These are phyloP conservation scores for Drosophila ogumai DNA, from an alignment of 1,140 invertebrate genomes.

Conservation along the genomic window DNA sequence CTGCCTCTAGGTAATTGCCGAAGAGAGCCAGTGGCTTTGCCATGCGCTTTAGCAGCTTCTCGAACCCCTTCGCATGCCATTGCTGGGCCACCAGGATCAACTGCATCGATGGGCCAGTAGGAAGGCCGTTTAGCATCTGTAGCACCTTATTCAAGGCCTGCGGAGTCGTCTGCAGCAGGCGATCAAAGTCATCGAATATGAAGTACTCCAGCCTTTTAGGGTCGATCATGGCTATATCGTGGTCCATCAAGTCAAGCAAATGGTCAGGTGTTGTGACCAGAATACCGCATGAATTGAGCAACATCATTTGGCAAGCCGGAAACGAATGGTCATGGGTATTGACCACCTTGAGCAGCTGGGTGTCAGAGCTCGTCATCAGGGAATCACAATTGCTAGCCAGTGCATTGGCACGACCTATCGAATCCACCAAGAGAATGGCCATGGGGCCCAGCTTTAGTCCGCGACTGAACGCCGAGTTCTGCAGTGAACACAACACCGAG, in stretches of 20 bases:
- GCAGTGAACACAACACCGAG: conserved; percentile 22
- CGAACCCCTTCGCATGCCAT: conserved; percentile 42
- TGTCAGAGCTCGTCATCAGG: conserved; percentile 26
- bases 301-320: background rate
- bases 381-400: conserved; percentile 14
- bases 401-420: background rate
- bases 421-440: conserved; percentile 53
- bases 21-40: conserved; percentile 44
- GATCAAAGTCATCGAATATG: conserved; percentile 59
- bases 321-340: conserved; percentile 19
- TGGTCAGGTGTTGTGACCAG: conserved; percentile 38
- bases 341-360: conserved; percentile 27
- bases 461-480: rapidly evolving
- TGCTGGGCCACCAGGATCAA: conserved; percentile 48
- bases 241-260: conserved; percentile 9
- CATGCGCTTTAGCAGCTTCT: conserved; percentile 8
- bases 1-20: conserved; percentile 55
- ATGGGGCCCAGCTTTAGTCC: conserved; percentile 28
- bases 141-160: conserved; percentile 22
- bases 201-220: conserved; percentile 26
- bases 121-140: background rate
- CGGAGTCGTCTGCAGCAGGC: background rate
- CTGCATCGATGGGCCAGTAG: conserved; percentile 8
- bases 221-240: conserved; percentile 24
- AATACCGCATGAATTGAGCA: conserved; percentile 60